Conservation (phyloP, 2,888 invertebrate species). For the Luffia ferchaultella region DNA sequence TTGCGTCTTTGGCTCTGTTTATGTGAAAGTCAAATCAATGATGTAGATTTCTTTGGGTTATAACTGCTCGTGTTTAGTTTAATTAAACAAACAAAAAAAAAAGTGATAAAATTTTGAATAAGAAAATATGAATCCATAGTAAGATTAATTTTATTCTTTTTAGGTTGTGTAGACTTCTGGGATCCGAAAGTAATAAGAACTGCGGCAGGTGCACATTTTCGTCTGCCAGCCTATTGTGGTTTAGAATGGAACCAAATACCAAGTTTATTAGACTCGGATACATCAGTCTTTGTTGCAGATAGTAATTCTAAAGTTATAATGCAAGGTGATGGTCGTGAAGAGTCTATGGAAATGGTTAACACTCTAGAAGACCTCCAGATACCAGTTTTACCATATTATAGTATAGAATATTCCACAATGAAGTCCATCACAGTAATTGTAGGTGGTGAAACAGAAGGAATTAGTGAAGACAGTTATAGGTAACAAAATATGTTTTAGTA, state of each 20-base stretch:
- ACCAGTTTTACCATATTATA: constrained; percentile 70
- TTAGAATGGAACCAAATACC: constrained; percentile 72
- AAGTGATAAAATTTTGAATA: too few species aligned
- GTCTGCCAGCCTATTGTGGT: constrained; percentile 72
- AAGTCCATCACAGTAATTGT: constrained; percentile 74
- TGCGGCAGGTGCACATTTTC: constrained; percentile 87
- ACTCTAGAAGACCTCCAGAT: constrained; percentile 26
- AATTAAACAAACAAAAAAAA: too few species aligned
- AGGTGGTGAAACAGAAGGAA: constrained; percentile 90
- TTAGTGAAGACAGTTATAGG: constrained; percentile 77
- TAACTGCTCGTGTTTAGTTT: too few species aligned
- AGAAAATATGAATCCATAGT: too few species aligned
- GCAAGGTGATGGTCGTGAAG: constrained; percentile 17
- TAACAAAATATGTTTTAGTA: too few species aligned
- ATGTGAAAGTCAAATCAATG: too few species aligned
- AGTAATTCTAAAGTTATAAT: constrained; percentile 46
- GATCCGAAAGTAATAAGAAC: constrained; percentile 86
- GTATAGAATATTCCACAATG: constrained; percentile 59
- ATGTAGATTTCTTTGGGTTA: too few species aligned
- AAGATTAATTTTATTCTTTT: constrained; percentile 18
- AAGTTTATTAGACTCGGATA: constrained; percentile 45
- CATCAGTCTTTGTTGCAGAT: constrained; percentile 73
- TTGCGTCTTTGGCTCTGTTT: too few species aligned
- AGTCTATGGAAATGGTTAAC: constrained; percentile 3
- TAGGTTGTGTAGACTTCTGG: constrained; percentile 91